phyloP scores from a whole-genome alignment of 1,140 invertebrate species.

The Panonychus citri region DNA sequence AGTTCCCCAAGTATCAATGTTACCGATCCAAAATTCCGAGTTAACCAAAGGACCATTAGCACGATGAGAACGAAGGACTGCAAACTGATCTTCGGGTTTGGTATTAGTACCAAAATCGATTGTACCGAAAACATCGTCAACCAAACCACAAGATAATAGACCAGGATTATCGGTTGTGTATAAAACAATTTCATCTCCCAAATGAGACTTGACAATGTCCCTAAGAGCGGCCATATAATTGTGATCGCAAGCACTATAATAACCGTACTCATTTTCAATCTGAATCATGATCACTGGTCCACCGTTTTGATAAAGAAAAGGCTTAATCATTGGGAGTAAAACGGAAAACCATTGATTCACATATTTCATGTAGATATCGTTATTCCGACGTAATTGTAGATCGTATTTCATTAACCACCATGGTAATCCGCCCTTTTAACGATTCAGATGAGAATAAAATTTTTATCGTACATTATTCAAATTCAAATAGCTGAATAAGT shows the following conservation, averaged over 20 bases:
- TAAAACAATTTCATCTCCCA: conserved; percentile 10
- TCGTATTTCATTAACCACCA: conserved; percentile 19
- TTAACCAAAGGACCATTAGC: conserved; percentile 48
- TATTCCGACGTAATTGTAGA: conserved; percentile 13
- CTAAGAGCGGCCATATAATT: conserved; percentile 7
- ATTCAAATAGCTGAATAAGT: not conserved
- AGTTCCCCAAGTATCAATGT: conserved; percentile 38
- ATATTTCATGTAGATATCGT: conserved; percentile 17
- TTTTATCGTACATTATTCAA: not conserved
- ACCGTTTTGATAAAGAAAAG: conserved; percentile 22
- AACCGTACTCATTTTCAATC: conserved; percentile 18
- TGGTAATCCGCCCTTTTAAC: conserved; percentile 20
- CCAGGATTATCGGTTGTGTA: conserved; percentile 12
- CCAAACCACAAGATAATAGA: conserved; percentile 34
- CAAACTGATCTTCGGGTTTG: conserved; percentile 2
- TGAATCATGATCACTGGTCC: conserved; percentile 24
- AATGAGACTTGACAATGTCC: conserved; percentile 1
- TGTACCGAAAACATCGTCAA: conserved; percentile 40
- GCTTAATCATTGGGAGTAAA: conserved; percentile 21
- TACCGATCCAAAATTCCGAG: conserved; percentile 67
- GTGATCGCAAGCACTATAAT: conserved; percentile 14
- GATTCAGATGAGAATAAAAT: not conserved
- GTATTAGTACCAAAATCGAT: conserved; percentile 41
- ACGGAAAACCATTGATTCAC: conserved; percentile 21
- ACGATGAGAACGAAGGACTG: conserved; percentile 26